These are phyloP conservation scores for Kradibia gibbosae DNA, from an alignment of 1,140 invertebrate species.

Conservation along the genomic window DNA sequence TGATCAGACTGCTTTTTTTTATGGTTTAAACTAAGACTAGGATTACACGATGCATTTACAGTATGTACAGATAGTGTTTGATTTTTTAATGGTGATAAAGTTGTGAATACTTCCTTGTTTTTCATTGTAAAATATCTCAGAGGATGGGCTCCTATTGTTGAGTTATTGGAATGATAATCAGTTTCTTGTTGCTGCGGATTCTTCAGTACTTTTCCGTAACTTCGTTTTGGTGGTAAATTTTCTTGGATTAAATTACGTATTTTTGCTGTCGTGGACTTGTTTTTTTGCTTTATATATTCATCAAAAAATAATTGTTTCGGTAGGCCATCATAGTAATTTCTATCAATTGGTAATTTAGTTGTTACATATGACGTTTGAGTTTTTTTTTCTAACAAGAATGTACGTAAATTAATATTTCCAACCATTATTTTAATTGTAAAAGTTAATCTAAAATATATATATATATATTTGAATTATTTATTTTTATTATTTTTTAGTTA, in stretches of 20 bases:
- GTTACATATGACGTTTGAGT: not conserved
- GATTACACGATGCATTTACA: not conserved
- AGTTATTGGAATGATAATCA: not conserved
- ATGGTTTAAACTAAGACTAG: not conserved
- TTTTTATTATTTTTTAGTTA: too few relatives aligned
- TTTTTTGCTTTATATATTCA: not conserved
- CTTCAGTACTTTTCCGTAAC: not conserved
- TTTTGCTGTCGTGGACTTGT: not conserved
- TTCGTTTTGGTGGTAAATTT: not conserved
- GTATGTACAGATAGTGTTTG: not conserved
- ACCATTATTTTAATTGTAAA: not conserved
- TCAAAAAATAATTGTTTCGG: not conserved
- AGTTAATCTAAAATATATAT: not conserved
- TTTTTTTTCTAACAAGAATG: slow-evolving; percentile 9
- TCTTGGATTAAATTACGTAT: not conserved
- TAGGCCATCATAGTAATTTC: slow-evolving; percentile 33
- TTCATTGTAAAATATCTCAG: not conserved
- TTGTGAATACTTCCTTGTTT: not conserved
- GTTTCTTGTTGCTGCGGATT: not conserved
- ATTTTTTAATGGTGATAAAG: not conserved
- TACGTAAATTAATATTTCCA: not conserved
- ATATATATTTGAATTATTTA: not conserved
- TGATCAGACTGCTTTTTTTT: not conserved
- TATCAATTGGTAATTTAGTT: not conserved
- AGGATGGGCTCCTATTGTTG: not conserved